Conservation (phyloP, 35 echinoderm and acorn worm species). For the Eucidaris tribuloides region DNA sequence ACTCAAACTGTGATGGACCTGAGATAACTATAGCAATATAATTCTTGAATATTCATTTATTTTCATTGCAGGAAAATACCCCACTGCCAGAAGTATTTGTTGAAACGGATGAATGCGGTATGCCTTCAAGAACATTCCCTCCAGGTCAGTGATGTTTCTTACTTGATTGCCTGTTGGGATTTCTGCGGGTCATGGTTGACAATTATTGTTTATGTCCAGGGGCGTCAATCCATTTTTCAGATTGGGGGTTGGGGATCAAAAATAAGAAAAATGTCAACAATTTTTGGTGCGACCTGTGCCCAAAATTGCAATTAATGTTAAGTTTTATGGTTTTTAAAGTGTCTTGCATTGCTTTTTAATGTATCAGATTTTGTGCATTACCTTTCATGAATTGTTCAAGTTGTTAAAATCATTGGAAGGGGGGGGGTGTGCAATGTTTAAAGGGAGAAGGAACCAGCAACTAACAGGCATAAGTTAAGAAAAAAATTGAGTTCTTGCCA, state of each 20-base stretch:
- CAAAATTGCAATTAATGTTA: too few species aligned
- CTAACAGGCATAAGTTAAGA: too few species aligned
- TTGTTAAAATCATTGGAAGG: too few species aligned
- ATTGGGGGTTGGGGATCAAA: too few species aligned
- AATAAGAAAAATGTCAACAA: too few species aligned
- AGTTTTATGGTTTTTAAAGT: too few species aligned
- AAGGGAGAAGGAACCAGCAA: too few species aligned
- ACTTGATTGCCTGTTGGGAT: background rate
- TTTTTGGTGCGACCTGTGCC: too few species aligned
- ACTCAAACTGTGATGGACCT: too few species aligned
- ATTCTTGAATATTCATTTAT: background rate
- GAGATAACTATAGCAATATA: background rate
- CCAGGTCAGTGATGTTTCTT: conserved; percentile 14
- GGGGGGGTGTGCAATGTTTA: background rate
- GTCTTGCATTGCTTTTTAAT: background rate
- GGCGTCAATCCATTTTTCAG: too few species aligned
- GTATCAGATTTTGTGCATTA: background rate
- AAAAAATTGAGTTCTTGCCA: too few species aligned
- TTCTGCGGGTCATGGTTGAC: background rate
- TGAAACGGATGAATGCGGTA: conserved; percentile 43
- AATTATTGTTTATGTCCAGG: background rate
- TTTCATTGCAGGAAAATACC: conserved; percentile 52
- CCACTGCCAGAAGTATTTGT: conserved; percentile 57
- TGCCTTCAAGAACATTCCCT: conserved; percentile 24
- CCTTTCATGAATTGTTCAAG: background rate